phyloP scores from a whole-genome alignment of 2,797 vertebrate species.

The Australoheros facetus region DNA sequence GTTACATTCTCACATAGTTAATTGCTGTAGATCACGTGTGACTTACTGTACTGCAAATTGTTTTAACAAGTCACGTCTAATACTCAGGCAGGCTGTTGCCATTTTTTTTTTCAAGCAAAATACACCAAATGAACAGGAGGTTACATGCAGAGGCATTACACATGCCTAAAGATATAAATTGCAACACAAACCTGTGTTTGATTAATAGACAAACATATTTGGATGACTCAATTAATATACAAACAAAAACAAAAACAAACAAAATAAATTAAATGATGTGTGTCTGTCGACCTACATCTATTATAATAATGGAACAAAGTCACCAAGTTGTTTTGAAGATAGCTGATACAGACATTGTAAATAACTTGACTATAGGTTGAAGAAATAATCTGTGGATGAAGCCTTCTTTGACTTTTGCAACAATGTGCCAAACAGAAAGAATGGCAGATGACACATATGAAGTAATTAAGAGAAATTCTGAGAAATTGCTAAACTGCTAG shows the following conservation, averaged over 20 bases:
- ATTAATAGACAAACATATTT: not conserved
- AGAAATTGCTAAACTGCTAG: conserved; percentile 11
- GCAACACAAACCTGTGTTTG: not conserved
- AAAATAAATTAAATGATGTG: no score
- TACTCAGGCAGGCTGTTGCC: not conserved
- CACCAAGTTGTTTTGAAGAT: not conserved
- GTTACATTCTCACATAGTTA: not conserved
- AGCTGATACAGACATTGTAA: not conserved
- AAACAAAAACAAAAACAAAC: no score
- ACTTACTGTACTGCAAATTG: conserved; percentile 5
- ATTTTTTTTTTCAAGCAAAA: not conserved
- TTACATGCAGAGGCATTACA: conserved; percentile 7
- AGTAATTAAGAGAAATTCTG: conserved; percentile 29
- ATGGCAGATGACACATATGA: not conserved
- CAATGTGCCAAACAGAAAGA: not conserved
- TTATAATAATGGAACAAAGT: not conserved
- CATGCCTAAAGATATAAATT: not conserved
- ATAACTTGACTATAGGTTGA: not conserved
- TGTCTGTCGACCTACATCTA: no score
- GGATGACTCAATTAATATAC: not conserved
- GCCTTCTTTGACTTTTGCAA: not conserved
- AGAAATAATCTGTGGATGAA: not conserved
- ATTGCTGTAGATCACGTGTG: not conserved
- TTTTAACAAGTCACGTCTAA: not conserved
- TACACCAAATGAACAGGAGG: conserved; percentile 30